These are phyloP conservation scores for Campoletis raptor DNA, from an alignment of 2,888 invertebrate genomes.

Conservation along the genomic window DNA sequence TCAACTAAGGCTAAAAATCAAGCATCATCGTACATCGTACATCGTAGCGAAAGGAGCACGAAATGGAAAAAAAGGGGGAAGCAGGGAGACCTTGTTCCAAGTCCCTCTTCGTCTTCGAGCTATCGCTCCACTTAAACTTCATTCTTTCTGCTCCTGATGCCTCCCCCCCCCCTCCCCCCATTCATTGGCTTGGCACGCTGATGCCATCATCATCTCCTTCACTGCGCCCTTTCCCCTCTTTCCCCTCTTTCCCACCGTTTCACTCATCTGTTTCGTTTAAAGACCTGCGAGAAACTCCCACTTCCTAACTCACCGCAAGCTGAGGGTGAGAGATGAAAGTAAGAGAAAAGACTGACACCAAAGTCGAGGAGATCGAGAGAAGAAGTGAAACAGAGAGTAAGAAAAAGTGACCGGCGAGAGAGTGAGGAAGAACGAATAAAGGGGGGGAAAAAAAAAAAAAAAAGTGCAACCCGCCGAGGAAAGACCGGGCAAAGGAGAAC, in stretches of 20 bases:
- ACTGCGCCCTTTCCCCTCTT: slow-evolving; percentile 18
- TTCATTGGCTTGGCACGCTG: slow-evolving; percentile 26
- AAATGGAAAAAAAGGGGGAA: slow-evolving; percentile 31
- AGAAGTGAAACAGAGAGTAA: slow-evolving; percentile 6
- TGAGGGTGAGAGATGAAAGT: slow-evolving; percentile 50
- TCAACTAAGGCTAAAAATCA: background rate
- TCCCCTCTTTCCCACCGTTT: slow-evolving; percentile 46
- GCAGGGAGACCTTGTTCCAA: slow-evolving; percentile 52
- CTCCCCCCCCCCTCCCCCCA: no score
- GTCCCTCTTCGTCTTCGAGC: slow-evolving; percentile 49
- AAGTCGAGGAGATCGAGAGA: slow-evolving; percentile 1
- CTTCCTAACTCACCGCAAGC: slow-evolving; percentile 54
- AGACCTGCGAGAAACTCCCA: slow-evolving; percentile 57
- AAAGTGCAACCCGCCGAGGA: slow-evolving; percentile 68
- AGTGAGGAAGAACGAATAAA: slow-evolving; percentile 13
- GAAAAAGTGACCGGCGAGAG: background rate
- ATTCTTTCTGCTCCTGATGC: slow-evolving; percentile 57
- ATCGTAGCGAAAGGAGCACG: background rate
- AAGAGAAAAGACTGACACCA: slow-evolving; percentile 40
- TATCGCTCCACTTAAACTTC: slow-evolving; percentile 64
- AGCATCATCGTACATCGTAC: background rate
- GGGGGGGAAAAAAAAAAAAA: slow-evolving; percentile 47
- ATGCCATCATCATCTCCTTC: slow-evolving; percentile 53
- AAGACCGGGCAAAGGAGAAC: slow-evolving; percentile 80
- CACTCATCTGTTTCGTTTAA: slow-evolving; percentile 60